A percentile compares a stretch with the other conserved stretches of the same genome.
Conservation (phyloP, 2,797 vertebrate genomes). For the Leptatherina wallacei region DNA sequence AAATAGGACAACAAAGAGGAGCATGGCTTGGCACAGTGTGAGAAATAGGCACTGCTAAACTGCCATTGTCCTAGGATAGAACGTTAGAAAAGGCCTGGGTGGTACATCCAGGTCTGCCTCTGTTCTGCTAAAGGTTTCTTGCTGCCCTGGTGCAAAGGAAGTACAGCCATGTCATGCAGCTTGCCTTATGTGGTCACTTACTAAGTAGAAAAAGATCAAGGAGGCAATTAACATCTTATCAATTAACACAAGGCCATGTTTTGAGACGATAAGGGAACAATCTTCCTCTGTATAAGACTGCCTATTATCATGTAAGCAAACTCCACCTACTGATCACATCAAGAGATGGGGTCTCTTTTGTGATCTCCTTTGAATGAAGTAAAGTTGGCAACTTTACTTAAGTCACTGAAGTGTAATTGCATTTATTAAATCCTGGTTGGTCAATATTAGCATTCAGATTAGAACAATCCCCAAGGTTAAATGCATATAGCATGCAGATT, state of each 20-base stretch:
- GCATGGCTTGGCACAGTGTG: constrained; percentile 49
- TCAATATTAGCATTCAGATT: not conserved
- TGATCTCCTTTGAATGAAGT: not conserved
- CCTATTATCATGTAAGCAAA: not conserved
- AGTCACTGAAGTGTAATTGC: constrained; percentile 2
- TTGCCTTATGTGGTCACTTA: constrained; percentile 29
- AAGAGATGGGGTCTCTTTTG: not conserved
- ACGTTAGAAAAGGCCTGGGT: constrained; percentile 42
- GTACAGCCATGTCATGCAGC: not conserved
- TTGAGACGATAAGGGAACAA: not conserved
- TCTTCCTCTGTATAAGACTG: not conserved
- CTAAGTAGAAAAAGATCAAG: not conserved
- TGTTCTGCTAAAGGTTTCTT: constrained; percentile 37
- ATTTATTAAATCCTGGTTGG: not conserved
- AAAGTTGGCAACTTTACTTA: not conserved
- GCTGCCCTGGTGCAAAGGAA: constrained; percentile 34
- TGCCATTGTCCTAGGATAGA: constrained; percentile 57
- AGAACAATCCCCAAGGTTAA: not conserved
- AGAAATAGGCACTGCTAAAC: constrained; percentile 59
- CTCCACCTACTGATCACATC: not conserved
- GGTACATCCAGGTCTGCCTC: constrained; percentile 22
- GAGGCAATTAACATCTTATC: not conserved
- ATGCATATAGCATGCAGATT: too few relatives aligned
- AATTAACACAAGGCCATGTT: not conserved
- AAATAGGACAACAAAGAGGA: constrained; percentile 72